A percentile compares a stretch with the other conserved stretches of the same genome.
Evolutionary conservation across 2,888 invertebrate genomes (phyloP).

Genomic region (Malacosoma neustria): DNA sequence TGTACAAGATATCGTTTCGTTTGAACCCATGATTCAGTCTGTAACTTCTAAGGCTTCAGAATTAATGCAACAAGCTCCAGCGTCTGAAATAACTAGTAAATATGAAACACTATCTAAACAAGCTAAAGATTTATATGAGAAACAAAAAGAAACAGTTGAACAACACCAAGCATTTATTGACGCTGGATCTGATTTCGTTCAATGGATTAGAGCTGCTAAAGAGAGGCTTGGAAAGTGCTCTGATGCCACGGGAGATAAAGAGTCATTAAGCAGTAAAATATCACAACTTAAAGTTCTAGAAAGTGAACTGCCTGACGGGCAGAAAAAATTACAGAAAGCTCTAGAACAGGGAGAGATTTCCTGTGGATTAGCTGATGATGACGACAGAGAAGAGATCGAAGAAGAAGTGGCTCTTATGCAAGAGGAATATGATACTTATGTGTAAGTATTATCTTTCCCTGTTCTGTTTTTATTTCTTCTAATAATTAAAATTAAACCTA

Average conservation of each 20-base stretch:
- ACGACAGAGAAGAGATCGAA: slow-evolving; percentile 92
- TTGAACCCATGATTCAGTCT: slow-evolving; percentile 97
- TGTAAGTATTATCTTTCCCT: too few relatives aligned
- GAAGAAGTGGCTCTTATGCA: slow-evolving; percentile 93
- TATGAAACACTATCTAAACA: slow-evolving; percentile 93
- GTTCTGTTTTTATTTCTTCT: too few relatives aligned
- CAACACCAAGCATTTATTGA: slow-evolving; percentile 94
- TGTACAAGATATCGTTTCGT: slow-evolving; percentile 96
- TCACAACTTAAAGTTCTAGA: slow-evolving; percentile 89
- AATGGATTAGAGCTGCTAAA: slow-evolving; percentile 94
- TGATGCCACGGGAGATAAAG: slow-evolving; percentile 93
- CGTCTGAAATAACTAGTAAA: slow-evolving; percentile 92
- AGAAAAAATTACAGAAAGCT: slow-evolving; percentile 87
- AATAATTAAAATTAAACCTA: too few relatives aligned
- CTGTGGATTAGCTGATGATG: slow-evolving; percentile 87
- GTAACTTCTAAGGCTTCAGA: slow-evolving; percentile 95
- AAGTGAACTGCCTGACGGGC: slow-evolving; percentile 88
- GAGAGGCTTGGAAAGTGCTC: slow-evolving; percentile 94
- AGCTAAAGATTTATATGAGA: slow-evolving; percentile 91
- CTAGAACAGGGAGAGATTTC: slow-evolving; percentile 90
- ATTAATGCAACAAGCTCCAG: slow-evolving; percentile 91
- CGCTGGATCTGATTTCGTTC: slow-evolving; percentile 91
- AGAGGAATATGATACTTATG: slow-evolving; percentile 91
- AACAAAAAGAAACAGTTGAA: slow-evolving; percentile 91
- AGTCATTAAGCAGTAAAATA: slow-evolving; percentile 89